Base-by-base conservation (phyloP, 2,113 vertebrate species). In the Misgurnus anguillicaudatus region DNA sequence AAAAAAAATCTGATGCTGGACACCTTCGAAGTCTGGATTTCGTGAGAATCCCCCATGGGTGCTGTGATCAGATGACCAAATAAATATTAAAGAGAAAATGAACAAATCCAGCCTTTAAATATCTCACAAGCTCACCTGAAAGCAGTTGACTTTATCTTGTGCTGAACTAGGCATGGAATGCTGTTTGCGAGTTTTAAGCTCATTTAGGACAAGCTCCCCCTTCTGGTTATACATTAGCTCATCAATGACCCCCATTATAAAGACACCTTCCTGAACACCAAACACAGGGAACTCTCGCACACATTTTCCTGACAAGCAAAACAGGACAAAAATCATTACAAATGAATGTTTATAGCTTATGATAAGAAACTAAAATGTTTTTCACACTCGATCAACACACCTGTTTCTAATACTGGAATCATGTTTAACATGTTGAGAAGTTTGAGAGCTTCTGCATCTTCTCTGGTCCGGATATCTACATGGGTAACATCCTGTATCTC, bases 211-310 rank as follows among this genome's bases (percentile, higher is more conserved):
- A 75, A 91, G 88, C 38, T 93, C 88, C 45, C 89, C 92, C 45
- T 85, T 90, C 53, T 87, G 77, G 66, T 85, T 91, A 73, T 91
- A 92, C 70, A 80, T 80, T 36, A 94, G 76, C 70, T 93, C 91
- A 85, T 94, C 92, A 17, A 93, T 90, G 41, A 93, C 79, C 5
- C 91, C 92, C 47, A 85, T 87, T 62, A 93, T 10, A 51, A 89
- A 88, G 38, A 94, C 67, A n/a, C 87, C 91, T 47, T 93, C 91
- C 14, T 91, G 80, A 65, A 93, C 86, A 51, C 91, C 91, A 75
- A 93, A 94, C 45, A 94, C 91, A 1, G 93, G 93, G 55, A 93
- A 89, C 82, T 94, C 93, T 57, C 90, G 84, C 41, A 93, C 85
- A 16, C 64, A 14, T 11, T 87, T 83, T 64, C 90, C 90, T 91